Evolutionary conservation across 2,797 vertebrate species (phyloP).

Genomic region (Mus caroli): DNA sequence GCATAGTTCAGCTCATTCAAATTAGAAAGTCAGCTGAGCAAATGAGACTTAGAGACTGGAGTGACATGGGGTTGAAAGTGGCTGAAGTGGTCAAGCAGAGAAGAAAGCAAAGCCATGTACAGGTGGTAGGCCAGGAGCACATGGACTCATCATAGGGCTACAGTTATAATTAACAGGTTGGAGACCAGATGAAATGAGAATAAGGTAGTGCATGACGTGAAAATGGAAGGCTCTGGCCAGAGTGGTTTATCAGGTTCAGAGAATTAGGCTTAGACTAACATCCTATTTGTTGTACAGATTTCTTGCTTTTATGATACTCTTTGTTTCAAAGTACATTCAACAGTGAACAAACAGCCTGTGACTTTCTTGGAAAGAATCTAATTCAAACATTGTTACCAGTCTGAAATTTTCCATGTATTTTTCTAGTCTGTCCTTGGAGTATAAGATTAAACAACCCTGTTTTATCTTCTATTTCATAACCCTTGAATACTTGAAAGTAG

Average conservation of each 20-base stretch:
- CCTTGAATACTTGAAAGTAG: conserved; percentile 1
- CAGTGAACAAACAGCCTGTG: background rate
- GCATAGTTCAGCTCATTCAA: background rate
- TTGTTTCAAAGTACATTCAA: conserved; percentile 38
- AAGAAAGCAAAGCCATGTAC: conserved; percentile 24
- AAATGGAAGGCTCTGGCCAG: background rate
- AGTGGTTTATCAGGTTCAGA: background rate
- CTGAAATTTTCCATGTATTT: conserved; percentile 31
- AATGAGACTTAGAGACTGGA: background rate
- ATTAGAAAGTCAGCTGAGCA: background rate
- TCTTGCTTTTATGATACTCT: background rate
- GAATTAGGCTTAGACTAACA: background rate
- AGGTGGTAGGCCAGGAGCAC: background rate
- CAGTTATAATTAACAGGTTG: background rate
- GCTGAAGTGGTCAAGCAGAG: background rate
- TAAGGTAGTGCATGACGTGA: background rate
- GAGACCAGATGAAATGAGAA: background rate
- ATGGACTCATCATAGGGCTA: background rate
- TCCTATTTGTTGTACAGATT: conserved; percentile 41
- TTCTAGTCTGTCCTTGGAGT: conserved; percentile 48
- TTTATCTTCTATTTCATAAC: conserved; percentile 47
- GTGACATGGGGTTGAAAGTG: background rate
- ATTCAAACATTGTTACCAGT: conserved; percentile 36
- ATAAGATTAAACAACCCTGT: conserved; percentile 32
- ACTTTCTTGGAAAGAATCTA: conserved; percentile 52